Evolutionary conservation across 2,113 vertebrate species (phyloP).

Genomic region (Oreochromis niloticus): DNA sequence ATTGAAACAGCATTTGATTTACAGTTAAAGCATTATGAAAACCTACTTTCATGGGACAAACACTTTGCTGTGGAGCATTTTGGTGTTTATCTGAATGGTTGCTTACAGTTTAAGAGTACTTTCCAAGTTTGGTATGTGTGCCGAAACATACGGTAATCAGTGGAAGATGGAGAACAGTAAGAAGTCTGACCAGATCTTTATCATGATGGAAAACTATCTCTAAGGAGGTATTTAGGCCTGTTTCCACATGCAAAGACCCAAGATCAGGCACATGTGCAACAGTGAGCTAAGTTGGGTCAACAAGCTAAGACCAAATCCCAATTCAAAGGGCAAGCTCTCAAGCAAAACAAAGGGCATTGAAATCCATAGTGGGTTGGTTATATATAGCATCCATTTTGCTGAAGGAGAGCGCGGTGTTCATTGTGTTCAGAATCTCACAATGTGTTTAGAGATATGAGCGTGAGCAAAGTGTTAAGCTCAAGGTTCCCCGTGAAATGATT

Average conservation of each 20-base stretch:
- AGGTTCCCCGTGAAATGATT: background rate
- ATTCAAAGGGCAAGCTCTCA: constrained; percentile 25
- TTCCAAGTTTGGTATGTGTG: background rate
- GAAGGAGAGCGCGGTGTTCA: background rate
- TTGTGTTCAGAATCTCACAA: background rate
- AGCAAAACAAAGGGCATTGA: constrained; percentile 48
- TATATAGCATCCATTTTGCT: constrained; percentile 11
- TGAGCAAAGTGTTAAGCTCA: background rate
- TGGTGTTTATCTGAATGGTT: background rate
- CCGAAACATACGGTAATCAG: background rate
- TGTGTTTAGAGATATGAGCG: background rate
- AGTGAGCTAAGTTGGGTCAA: background rate
- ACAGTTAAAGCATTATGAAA: constrained; percentile 6
- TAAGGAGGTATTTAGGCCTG: background rate
- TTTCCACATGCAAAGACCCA: background rate
- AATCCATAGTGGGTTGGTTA: constrained; percentile 12
- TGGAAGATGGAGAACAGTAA: background rate
- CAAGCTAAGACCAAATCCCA: background rate
- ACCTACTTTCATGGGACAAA: background rate
- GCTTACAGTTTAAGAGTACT: background rate
- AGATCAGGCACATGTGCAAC: background rate
- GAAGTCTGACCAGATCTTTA: background rate
- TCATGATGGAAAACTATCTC: background rate
- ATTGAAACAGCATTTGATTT: constrained; percentile 3
- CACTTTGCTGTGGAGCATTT: background rate